Conservation (phyloP, 2,888 invertebrate species). For the Lissonota sp. region DNA sequence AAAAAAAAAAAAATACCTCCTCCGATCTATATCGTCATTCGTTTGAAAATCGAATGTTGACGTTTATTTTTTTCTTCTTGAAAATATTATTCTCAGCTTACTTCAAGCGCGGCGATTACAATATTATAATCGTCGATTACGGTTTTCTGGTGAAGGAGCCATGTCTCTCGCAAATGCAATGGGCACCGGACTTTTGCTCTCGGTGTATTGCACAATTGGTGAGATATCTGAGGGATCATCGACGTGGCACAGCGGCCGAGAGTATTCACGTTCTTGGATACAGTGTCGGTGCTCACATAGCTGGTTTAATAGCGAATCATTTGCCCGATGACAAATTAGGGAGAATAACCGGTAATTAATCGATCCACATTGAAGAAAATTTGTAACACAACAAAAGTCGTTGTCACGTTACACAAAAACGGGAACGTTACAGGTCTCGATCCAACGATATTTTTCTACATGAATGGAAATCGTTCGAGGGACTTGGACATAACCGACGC, state of each 20-base stretch:
- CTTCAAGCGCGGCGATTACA: conserved; percentile 92
- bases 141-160: conserved; percentile 92
- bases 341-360: conserved; percentile 89
- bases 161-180: conserved; percentile 89
- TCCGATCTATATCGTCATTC: too few species aligned
- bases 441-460: conserved; percentile 93
- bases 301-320: conserved; percentile 92
- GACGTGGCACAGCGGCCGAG: conserved; percentile 90
- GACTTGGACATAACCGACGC: conserved; percentile 93
- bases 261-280: conserved; percentile 93
- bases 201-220: conserved; percentile 93
- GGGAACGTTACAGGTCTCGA: conserved; percentile 87
- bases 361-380: not conserved
- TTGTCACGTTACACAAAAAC: conserved; percentile 55
- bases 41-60: not conserved
- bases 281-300: conserved; percentile 94
- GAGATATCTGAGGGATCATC: conserved; percentile 91
- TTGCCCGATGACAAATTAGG: conserved; percentile 91
- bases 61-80: conserved; percentile 12
- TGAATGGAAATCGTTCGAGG: conserved; percentile 91
- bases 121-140: conserved; percentile 95
- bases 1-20: too few species aligned
- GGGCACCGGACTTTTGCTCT: conserved; percentile 84
- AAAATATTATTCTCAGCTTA: conserved; percentile 86
- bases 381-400: not conserved